Percentiles rank a stretch among this genome's conserved stretches.
Conservation (phyloP, 2,888 invertebrate species). For the Hypolimnas misippus region DNA sequence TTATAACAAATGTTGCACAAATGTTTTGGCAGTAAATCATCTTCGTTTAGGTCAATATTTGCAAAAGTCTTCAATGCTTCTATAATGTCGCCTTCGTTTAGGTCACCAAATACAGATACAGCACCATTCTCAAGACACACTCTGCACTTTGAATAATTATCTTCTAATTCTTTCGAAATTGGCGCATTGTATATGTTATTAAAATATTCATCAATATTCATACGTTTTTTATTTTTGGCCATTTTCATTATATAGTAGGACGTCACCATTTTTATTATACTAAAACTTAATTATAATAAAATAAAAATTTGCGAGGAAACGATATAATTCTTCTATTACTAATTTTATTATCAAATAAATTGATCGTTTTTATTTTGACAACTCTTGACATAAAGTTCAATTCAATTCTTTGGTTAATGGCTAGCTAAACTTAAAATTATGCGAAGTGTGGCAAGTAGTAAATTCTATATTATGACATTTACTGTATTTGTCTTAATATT, state of each 20-base stretch:
- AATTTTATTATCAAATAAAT: too few species aligned
- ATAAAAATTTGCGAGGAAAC: background rate
- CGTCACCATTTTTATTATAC: slow-evolving; percentile 46
- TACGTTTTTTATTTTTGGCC: slow-evolving; percentile 29
- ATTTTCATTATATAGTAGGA: slow-evolving; percentile 49
- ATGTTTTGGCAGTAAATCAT: slow-evolving; percentile 58
- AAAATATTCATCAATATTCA: slow-evolving; percentile 40
- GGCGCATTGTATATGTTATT: slow-evolving; percentile 29
- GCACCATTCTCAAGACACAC: slow-evolving; percentile 62
- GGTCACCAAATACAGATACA: slow-evolving; percentile 53
- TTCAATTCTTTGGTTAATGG: too few species aligned
- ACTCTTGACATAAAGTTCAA: too few species aligned
- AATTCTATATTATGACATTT: too few species aligned
- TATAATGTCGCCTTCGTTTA: slow-evolving; percentile 48
- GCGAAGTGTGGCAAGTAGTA: too few species aligned
- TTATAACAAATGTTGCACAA: slow-evolving; percentile 62
- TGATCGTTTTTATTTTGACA: too few species aligned
- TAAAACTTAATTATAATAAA: background rate
- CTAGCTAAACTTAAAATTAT: too few species aligned
- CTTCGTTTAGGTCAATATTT: slow-evolving; percentile 54
- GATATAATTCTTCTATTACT: too few species aligned
- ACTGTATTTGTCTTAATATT: too few species aligned
- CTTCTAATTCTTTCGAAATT: slow-evolving; percentile 19
- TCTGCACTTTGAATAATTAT: slow-evolving; percentile 53
- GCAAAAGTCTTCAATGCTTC: slow-evolving; percentile 57